These are phyloP conservation scores for Drosophila antonietae DNA, from an alignment of 2,888 invertebrate genomes.

Conservation along the genomic window DNA sequence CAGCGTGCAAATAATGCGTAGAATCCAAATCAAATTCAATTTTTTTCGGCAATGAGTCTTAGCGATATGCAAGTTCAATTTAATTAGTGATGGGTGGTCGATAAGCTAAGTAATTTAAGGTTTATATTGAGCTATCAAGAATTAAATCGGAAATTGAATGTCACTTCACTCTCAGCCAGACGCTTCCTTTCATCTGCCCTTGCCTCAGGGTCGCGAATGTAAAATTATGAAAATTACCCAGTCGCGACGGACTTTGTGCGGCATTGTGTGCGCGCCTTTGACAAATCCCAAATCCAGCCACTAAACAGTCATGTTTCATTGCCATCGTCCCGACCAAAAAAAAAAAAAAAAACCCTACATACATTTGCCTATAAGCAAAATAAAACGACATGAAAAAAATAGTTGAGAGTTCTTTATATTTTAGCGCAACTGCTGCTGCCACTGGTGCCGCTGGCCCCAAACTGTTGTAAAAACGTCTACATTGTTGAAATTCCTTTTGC, in stretches of 20 bases:
- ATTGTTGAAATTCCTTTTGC: constrained; percentile 82
- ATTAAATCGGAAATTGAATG: background rate
- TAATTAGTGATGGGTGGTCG: background rate
- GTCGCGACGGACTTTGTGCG: constrained; percentile 37
- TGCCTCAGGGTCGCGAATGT: constrained; percentile 48
- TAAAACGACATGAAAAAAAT: constrained; percentile 55
- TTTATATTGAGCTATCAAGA: background rate
- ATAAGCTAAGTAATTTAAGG: background rate
- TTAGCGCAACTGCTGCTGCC: constrained; percentile 15
- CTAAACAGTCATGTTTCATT: constrained; percentile 72
- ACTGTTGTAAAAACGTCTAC: constrained; percentile 81
- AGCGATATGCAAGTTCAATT: background rate
- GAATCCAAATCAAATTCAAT: constrained; percentile 1
- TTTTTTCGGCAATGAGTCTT: background rate
- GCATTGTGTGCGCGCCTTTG: constrained; percentile 59
- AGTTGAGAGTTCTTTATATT: constrained; percentile 58
- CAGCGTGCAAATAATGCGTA: constrained; percentile 25
- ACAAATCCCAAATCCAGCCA: constrained; percentile 75
- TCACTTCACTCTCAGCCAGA: constrained; percentile 2
- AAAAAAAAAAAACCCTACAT: background rate
- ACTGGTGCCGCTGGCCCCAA: constrained; percentile 21
- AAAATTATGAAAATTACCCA: constrained; percentile 73
- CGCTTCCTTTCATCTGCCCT: constrained; percentile 17
- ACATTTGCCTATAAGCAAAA: constrained; percentile 58
- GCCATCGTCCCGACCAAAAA: constrained; percentile 36